These are phyloP conservation scores for Cardiocondyla obscurior DNA, from an alignment of 1,140 invertebrate species.

Conservation along the genomic window DNA sequence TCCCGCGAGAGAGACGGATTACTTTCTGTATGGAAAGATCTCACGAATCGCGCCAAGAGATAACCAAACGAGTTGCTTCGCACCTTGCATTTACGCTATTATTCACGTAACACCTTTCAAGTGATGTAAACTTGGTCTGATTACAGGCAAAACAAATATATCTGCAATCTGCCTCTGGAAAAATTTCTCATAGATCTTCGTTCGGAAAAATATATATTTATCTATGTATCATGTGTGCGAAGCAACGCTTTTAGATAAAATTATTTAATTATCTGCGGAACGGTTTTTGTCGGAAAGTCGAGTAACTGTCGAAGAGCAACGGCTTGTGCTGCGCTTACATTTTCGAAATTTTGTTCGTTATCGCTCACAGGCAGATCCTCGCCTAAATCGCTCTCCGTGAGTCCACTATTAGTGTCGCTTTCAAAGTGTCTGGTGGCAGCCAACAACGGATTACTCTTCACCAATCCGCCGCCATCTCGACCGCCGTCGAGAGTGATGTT, in stretches of 20 bases:
- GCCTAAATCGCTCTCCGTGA: slow-evolving; percentile 77
- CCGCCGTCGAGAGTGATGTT: slow-evolving; percentile 77
- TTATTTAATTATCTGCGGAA: neutral
- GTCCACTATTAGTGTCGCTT: slow-evolving; percentile 82
- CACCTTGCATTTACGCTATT: slow-evolving; percentile 4
- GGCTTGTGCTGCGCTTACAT: slow-evolving; percentile 62
- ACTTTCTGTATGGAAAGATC: neutral
- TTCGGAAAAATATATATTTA: neutral
- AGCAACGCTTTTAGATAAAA: neutral
- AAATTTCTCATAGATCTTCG: neutral
- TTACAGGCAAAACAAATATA: slow-evolving; percentile 19
- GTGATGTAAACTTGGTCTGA: neutral
- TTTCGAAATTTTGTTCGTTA: slow-evolving; percentile 77
- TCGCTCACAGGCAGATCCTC: slow-evolving; percentile 78
- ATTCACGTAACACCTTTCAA: neutral
- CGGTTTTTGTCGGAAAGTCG: neutral
- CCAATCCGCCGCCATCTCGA: slow-evolving; percentile 84
- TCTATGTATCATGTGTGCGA: neutral
- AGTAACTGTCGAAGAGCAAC: neutral
- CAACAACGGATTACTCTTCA: slow-evolving; percentile 91
- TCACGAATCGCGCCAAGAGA: slow-evolving; percentile 27
- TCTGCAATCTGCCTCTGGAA: slow-evolving; percentile 1
- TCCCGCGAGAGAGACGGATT: neutral
- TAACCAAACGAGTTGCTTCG: neutral
- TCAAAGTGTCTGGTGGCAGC: slow-evolving; percentile 86